These are phyloP conservation scores for Linyphia triangularis DNA, from an alignment of 2,888 invertebrate species.

Conservation along the genomic window DNA sequence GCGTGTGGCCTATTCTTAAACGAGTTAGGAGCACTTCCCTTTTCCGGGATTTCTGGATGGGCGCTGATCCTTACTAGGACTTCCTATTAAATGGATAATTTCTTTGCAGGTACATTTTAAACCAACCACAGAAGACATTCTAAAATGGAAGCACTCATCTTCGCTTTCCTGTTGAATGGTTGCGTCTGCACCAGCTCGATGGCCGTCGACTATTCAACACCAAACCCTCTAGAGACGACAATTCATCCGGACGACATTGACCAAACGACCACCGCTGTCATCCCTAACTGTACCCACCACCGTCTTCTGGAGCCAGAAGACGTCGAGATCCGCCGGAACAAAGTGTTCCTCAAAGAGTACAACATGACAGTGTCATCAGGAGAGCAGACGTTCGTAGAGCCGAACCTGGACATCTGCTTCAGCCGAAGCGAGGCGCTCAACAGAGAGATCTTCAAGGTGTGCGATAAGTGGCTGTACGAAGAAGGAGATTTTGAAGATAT, in stretches of 20 bases:
- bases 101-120: too few species aligned
- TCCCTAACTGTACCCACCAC: background rate
- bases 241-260: too few species aligned
- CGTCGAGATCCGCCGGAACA: background rate
- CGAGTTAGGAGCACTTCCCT: too few species aligned
- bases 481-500: background rate
- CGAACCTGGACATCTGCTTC: conserved; percentile 3
- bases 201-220: background rate
- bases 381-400: background rate
- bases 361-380: background rate
- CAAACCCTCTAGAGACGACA: background rate
- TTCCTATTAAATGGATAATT: too few species aligned
- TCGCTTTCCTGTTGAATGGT: too few species aligned
- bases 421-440: conserved; percentile 6
- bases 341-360: background rate
- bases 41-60: too few species aligned
- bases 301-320: conserved; percentile 5
- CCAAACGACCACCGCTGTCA: background rate
- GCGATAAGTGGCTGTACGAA: conserved; percentile 6
- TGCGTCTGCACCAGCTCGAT: too few species aligned
- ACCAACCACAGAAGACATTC: too few species aligned
- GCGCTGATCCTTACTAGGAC: too few species aligned
- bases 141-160: background rate
- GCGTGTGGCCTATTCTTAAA: too few species aligned
- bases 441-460: background rate